These are phyloP conservation scores for Todiramphus saurophagus DNA, from an alignment of 2,113 vertebrate species.

Conservation along the genomic window DNA sequence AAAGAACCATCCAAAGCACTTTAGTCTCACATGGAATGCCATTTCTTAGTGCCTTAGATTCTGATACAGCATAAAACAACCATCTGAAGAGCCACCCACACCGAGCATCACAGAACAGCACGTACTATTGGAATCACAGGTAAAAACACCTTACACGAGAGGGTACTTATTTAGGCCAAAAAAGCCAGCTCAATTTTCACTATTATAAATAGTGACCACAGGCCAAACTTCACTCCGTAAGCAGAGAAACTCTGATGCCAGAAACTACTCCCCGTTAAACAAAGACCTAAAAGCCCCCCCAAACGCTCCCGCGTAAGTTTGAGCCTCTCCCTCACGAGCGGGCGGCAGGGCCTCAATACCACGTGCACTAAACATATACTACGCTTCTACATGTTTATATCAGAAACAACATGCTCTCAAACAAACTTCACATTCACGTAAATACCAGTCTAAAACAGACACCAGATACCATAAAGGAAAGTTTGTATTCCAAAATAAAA, in stretches of 20 bases:
- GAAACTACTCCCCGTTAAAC: not conserved
- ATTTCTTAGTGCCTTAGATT: not conserved
- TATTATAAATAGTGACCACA: not conserved
- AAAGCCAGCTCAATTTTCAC: not conserved
- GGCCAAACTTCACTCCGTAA: not conserved
- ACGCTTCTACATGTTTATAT: not conserved
- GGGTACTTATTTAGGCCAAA: not conserved
- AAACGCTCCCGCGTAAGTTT: not conserved
- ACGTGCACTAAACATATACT: not conserved
- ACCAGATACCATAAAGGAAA: not conserved
- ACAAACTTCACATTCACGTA: not conserved
- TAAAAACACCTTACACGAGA: not conserved
- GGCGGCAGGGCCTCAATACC: not conserved
- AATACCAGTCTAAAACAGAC: not conserved
- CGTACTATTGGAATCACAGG: not conserved
- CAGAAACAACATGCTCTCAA: not conserved
- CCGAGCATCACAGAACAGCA: not conserved
- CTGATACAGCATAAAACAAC: not conserved
- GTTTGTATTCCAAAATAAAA: not conserved
- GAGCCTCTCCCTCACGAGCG: not conserved
- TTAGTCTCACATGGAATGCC: accelerated
- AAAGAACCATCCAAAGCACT: not conserved
- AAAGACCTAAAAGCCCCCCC: not conserved
- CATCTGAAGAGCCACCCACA: not conserved
- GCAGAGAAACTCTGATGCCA: not conserved